Evolutionary conservation across 53 echinoderm and acorn worm genomes (phyloP).

Genomic region (Echinarachnius parma): DNA sequence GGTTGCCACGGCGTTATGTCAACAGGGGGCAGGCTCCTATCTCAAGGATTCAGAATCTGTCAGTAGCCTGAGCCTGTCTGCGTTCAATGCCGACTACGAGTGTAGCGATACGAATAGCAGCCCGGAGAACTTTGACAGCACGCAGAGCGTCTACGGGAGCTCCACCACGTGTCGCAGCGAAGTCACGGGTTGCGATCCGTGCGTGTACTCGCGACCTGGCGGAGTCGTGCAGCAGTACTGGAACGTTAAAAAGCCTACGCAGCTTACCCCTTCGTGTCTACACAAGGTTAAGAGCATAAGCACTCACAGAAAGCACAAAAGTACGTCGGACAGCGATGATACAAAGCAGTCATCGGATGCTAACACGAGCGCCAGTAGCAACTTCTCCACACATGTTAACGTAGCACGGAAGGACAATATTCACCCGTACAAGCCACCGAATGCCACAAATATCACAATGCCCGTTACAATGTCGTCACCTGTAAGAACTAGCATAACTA

Average conservation of each 20-base stretch:
- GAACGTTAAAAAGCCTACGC: constrained; percentile 57
- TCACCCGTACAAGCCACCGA: constrained; percentile 54
- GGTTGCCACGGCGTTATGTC: constrained; percentile 2
- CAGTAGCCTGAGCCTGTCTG: constrained; percentile 88
- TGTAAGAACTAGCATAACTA: too few species aligned
- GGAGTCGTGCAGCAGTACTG: constrained; percentile 71
- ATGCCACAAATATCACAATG: constrained; percentile 22
- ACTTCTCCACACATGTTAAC: constrained; percentile 82
- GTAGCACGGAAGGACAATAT: constrained; percentile 56
- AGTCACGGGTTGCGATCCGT: constrained; percentile 67
- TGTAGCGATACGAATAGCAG: constrained; percentile 82
- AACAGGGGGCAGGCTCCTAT: constrained; percentile 18
- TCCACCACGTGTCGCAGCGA: constrained; percentile 90
- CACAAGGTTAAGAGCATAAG: constrained; percentile 41
- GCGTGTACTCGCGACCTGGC: constrained; percentile 71
- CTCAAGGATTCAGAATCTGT: constrained; percentile 68
- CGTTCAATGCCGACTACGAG: constrained; percentile 94
- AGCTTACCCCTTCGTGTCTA: constrained; percentile 81
- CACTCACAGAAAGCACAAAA: constrained; percentile 23
- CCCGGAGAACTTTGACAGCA: constrained; percentile 88
- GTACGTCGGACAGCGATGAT: constrained; percentile 73
- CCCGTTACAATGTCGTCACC: constrained; percentile 16
- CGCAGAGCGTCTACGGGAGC: constrained; percentile 92
- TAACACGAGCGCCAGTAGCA: constrained; percentile 61
- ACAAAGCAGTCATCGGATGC: constrained; percentile 73